Percentiles rank a stretch among this genome's conserved stretches.
Evolutionary conservation across 2,113 vertebrate genomes (phyloP).

Genomic region (Saguinus midas): DNA sequence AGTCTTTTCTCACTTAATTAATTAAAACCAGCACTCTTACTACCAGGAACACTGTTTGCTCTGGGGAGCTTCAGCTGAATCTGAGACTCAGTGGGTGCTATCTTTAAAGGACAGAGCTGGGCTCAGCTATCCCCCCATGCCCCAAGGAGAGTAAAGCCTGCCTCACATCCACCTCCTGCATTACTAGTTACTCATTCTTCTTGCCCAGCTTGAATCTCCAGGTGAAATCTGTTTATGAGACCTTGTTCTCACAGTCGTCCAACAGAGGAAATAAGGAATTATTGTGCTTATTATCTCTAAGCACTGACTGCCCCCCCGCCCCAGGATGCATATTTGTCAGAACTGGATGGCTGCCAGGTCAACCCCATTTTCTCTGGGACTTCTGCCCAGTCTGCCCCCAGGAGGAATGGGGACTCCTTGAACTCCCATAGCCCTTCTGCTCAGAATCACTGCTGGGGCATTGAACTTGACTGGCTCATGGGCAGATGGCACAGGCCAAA

Average conservation of each 20-base stretch:
- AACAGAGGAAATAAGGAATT: background rate
- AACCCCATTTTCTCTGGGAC: conserved; percentile 36
- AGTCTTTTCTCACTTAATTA: conserved; percentile 31
- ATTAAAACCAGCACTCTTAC: conserved; percentile 51
- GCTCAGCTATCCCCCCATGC: background rate
- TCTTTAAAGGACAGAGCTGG: background rate
- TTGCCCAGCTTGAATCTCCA: background rate
- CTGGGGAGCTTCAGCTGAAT: background rate
- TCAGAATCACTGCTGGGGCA: background rate
- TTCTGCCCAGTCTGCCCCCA: background rate
- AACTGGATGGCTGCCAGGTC: background rate
- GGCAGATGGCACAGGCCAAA: accelerated
- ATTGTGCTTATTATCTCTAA: background rate
- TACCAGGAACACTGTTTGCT: conserved; percentile 51
- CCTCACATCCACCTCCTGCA: background rate
- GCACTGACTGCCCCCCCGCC: background rate
- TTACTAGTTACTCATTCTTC: background rate
- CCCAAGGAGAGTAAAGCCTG: background rate
- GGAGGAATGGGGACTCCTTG: background rate
- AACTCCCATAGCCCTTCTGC: background rate
- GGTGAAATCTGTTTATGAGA: background rate
- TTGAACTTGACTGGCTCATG: accelerated
- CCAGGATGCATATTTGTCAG: background rate
- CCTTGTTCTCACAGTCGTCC: background rate
- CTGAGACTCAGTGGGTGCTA: background rate